These are phyloP conservation scores for Nasua narica DNA, from an alignment of 2,797 vertebrate species.

Conservation along the genomic window DNA sequence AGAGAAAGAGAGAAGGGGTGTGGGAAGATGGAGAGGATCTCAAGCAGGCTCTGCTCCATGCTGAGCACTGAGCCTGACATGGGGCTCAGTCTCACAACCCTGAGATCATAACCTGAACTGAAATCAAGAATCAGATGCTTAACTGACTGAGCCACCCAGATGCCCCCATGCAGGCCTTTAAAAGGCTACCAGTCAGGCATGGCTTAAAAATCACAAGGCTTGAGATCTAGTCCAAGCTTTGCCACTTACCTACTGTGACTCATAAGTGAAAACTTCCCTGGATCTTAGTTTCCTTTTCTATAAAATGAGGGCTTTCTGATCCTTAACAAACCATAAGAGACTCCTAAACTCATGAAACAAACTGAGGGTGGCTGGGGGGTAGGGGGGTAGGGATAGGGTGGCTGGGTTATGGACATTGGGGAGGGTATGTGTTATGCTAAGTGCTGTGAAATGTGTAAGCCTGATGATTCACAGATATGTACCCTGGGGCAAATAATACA, in stretches of 20 bases:
- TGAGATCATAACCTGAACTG: neutral
- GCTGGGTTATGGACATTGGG: too few species aligned
- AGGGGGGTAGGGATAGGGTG: too few species aligned
- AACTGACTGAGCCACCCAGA: neutral
- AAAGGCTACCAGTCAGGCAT: neutral
- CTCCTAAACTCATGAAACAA: too few species aligned
- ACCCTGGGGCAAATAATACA: too few species aligned
- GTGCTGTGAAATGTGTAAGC: too few species aligned
- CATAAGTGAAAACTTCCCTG: neutral
- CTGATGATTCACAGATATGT: too few species aligned
- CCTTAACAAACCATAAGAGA: too few species aligned
- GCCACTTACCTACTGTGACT: neutral
- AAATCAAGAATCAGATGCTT: neutral
- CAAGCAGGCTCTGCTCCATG: neutral
- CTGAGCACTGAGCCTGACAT: neutral
- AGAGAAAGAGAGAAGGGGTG: neutral
- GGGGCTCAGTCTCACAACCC: neutral
- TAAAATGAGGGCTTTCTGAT: neutral
- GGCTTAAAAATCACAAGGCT: neutral
- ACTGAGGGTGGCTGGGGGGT: too few species aligned
- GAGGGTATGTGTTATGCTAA: too few species aligned
- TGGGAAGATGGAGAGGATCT: neutral
- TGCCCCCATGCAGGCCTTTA: neutral
- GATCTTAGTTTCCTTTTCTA: conserved; percentile 14
- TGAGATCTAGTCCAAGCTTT: neutral